Evolutionary conservation across 2,888 invertebrate species (phyloP).

Genomic region (Oligia strigilis): DNA sequence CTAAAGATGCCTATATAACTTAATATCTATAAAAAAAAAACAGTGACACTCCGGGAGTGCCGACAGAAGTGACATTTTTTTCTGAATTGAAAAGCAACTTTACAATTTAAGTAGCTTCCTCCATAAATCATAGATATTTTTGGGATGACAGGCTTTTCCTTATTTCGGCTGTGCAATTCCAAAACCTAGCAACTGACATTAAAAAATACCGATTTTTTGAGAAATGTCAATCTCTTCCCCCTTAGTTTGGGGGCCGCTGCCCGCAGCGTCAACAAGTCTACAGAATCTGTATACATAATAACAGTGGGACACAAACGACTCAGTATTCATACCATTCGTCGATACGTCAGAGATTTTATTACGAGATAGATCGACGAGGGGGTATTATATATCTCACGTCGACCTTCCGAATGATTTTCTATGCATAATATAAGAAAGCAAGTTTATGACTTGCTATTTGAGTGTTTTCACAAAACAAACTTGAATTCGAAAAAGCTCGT

Average conservation of each 20-base stretch:
- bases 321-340: slow-evolving; percentile 47
- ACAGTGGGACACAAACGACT: slow-evolving; percentile 20
- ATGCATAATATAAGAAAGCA: slow-evolving; percentile 14
- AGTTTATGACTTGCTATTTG: slow-evolving; percentile 21
- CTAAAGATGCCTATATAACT: too few relatives aligned
- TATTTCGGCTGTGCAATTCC: background rate
- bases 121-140: background rate
- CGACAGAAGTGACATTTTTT: too few relatives aligned
- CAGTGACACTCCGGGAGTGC: too few relatives aligned
- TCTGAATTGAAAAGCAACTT: background rate
- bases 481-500: background rate
- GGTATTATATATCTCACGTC: slow-evolving; percentile 16
- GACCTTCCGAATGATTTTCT: slow-evolving; percentile 9
- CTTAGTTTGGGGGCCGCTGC: slow-evolving; percentile 30
- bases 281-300: slow-evolving; percentile 49
- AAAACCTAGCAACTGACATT: too few relatives aligned
- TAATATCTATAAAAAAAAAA: too few relatives aligned
- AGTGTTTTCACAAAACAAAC: background rate
- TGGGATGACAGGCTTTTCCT: background rate
- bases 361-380: slow-evolving; percentile 1
- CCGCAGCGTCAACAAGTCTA: slow-evolving; percentile 57
- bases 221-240: too few relatives aligned
- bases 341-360: slow-evolving; percentile 48
- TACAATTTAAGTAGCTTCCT: background rate
- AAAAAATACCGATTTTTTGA: too few relatives aligned